Base-by-base conservation (phyloP, 2,888 invertebrate species). In the Nomada goodeniana region DNA sequence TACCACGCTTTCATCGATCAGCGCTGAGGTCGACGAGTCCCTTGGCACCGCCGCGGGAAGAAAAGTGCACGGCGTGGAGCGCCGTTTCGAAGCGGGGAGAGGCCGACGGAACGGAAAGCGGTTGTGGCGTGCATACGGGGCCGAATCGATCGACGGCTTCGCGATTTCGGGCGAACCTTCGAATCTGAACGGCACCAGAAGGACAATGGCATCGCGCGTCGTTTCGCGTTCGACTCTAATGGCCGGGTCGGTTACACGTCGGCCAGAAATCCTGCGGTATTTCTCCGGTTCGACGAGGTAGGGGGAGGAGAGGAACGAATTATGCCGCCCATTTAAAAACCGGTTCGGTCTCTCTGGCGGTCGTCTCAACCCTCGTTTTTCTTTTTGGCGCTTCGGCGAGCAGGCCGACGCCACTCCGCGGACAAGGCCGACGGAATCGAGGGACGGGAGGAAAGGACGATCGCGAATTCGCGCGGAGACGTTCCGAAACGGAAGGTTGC, bases 321-420 rank as follows among this genome's bases (percentile, higher is more conserved):
- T 91, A 90, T 81, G 87, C 85, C 81, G 87, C 88, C 88, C 86
- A 86, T 90, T 91, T 86, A 88, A 89, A 88, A 90, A 89, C 89
- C 88, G 86, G 91, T 89, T 88, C 87, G 86, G 89, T 88, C 87
- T 83, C 80, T 64, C 82, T 80, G 80, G 52, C 74, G 81, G 76
- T n/a, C 70, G 68, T 44, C 83, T 60, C 86, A 50, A 75, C 82
- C 80, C 83, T 81, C 76, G 76, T 68, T 61, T 61, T 84, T 74
- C 64, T 61, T 84, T 74, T 69, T 65, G 53, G 52, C 75, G 85
- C 88, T 90, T 90, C 89, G 90, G 86, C 85, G 84, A 83, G 60
- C 60, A 53, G 53, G 42, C 60, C 61, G 52, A 64, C 57, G 47
- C 67, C 64, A 20, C 50, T 50, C 44, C n/a, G 26, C 1, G 23